Base-by-base conservation (phyloP, 2,888 invertebrate species). In the Rhagonycha fulva region DNA sequence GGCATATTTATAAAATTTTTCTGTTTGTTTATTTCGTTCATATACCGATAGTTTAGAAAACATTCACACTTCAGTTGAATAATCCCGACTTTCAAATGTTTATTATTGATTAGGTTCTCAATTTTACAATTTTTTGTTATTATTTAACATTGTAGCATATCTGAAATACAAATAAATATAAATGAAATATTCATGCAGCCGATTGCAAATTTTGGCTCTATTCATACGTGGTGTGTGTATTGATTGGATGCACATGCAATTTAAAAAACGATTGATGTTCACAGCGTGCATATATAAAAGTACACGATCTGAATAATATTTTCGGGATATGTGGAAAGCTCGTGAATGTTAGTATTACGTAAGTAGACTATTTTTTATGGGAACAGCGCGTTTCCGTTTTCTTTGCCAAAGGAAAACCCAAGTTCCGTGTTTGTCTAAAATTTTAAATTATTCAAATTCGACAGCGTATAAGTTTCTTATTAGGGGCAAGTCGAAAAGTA, bases 261-360 rank as follows among this genome's bases (percentile, higher is more conserved):
- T 84, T 83, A 80, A 78, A 76, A 81, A 83, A 82, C 82, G 83
- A 82, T 81, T 80, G 82, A 83, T 83, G 84, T 83, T 83, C 83
- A 76, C 81, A 74, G 80, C 82, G 80, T 81, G 82, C 81, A 82
- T 81, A 82, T 78, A 80, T 81, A 82, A 83, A 82, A 81, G 78
- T 82, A 82, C 82, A 83, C 80, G 83, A 83, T 84, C 80, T 82
- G 83, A 84, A 84, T 84, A 84, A 84, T 83, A 82, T 81, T 70
- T 77, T 66, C 70, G 70, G 76, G 81, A 81, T 81, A 81, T 81
- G 68, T 70, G 75, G 72, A 71, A 74, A 71, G 68, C 71, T 71
- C 60, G 14, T 24, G 47, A 72, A 72, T 68, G 63, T 66, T 26
- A 10, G 24, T 66, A 70, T 70, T 74, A 70, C 69, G 61, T 32